These are phyloP conservation scores for Drosophila buzzatii DNA, from an alignment of 2,888 invertebrate genomes.

Conservation along the genomic window DNA sequence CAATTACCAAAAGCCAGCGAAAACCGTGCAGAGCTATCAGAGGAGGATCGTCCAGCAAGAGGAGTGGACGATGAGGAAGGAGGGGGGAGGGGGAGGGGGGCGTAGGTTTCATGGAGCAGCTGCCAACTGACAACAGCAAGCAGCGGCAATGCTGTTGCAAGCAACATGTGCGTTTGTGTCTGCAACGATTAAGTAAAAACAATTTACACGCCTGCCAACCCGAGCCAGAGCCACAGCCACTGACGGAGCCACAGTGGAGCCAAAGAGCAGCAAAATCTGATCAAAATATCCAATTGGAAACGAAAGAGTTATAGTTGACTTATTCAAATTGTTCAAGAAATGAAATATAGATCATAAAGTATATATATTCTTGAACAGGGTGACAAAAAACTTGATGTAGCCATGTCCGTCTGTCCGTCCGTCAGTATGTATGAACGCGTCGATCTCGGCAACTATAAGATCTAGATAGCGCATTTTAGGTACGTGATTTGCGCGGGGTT, in stretches of 20 bases:
- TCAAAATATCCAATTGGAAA: background rate
- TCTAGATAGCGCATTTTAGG: too few relatives aligned
- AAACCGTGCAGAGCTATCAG: conserved; percentile 56
- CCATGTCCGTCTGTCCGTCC: too few relatives aligned
- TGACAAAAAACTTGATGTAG: too few relatives aligned
- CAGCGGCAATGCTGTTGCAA: conserved; percentile 46
- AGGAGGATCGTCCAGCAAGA: conserved; percentile 24
- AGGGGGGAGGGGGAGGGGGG: background rate
- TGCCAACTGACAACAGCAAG: conserved; percentile 20
- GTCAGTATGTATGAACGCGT: too few relatives aligned
- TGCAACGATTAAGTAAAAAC: conserved; percentile 82
- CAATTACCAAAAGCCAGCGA: conserved; percentile 77
- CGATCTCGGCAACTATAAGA: too few relatives aligned
- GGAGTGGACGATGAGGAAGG: background rate
- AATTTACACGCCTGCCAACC: conserved; percentile 82
- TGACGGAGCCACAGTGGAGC: conserved; percentile 10
- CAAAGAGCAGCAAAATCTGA: too few relatives aligned
- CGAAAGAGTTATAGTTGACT: background rate
- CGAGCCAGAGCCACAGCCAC: conserved; percentile 32
- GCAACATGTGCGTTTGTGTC: conserved; percentile 77
- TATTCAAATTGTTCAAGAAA: background rate
- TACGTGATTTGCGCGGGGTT: too few relatives aligned
- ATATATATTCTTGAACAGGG: too few relatives aligned
- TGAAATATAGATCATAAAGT: too few relatives aligned
- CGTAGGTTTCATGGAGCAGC: conserved; percentile 8